Base-by-base conservation (phyloP, 2,888 invertebrate species). In the Zonitis immaculata region DNA sequence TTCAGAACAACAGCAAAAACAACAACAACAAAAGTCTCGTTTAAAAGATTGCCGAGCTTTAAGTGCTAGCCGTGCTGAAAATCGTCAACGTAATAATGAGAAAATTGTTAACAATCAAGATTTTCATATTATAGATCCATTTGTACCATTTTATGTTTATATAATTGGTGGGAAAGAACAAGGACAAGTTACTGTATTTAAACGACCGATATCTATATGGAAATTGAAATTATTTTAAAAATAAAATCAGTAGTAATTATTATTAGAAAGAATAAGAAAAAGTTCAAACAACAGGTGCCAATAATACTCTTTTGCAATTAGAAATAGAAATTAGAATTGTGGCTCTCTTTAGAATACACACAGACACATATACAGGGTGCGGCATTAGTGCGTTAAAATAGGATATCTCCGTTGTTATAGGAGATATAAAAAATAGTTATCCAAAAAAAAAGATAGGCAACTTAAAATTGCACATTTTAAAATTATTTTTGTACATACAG, bases 161-260 rank as follows among this genome's bases (percentile, higher is more conserved):
- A 71, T 92, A 51, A 81, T 89, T 54, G 91, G 91, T 0, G 92
- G 92, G 0, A 85, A 86, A 65, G 91, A 91, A 72, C 85, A 87
- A 45, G 86, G 88, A 11, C 88, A 89, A 64, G 83, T 86, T 3
- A 88, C 89, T 12, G 82, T 86, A 51, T 86, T 89, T 65, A 85
- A 87, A 67, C 79, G 86, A 64, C 90, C 90, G 8, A 81, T 91
- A 30, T 87, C 89, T 9, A 80, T 91, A 68, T 91, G 91, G 91
- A 86, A 86, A 64, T 79, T 89, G 58, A 82, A 87, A 63, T 73
- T 89, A 51, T 77, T 76, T 64, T 76, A 67, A 68, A 32, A 22
- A 39, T n/a, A 2, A 14, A 4, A 32, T 12, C 12, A 32, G 14
- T 16, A 32, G 8, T 14, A 32, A 32, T 16, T 18, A 39, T 27